These are phyloP conservation scores for Hypomesus transpacificus DNA, from an alignment of 2,113 vertebrate genomes.

Conservation along the genomic window DNA sequence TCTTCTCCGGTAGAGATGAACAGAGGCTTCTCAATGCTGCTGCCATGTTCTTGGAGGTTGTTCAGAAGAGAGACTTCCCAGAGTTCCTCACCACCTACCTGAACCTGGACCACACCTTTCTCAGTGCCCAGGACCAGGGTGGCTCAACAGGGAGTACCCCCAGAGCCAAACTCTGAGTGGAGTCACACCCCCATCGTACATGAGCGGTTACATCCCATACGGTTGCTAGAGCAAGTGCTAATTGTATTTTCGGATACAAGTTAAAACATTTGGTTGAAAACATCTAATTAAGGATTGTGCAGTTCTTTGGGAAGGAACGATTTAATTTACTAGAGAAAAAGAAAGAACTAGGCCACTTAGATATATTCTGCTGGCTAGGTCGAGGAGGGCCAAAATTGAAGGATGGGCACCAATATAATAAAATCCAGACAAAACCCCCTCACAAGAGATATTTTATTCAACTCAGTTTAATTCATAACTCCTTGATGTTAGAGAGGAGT, in stretches of 20 bases:
- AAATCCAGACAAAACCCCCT: too few relatives aligned
- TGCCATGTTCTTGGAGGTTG: conserved; percentile 67
- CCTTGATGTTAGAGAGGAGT: conserved; percentile 23
- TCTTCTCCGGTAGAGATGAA: conserved; percentile 49
- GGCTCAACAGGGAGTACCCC: background rate
- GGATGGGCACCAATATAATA: too few relatives aligned
- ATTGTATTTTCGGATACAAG: too few relatives aligned
- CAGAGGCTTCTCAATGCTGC: conserved; percentile 48
- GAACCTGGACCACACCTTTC: conserved; percentile 68
- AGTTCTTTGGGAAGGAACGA: too few relatives aligned
- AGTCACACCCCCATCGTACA: background rate
- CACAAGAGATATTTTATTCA: background rate
- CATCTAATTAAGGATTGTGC: background rate
- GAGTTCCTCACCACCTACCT: conserved; percentile 74
- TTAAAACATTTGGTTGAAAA: background rate
- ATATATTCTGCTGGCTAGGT: too few relatives aligned
- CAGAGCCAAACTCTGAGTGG: conserved; percentile 56
- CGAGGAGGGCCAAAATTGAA: too few relatives aligned
- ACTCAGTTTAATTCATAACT: conserved; percentile 43
- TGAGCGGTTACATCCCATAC: too few relatives aligned
- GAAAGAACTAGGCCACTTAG: too few relatives aligned
- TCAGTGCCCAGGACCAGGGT: conserved; percentile 43
- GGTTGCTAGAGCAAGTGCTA: too few relatives aligned
- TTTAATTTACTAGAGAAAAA: too few relatives aligned
- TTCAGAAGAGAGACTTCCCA: conserved; percentile 68